phyloP scores from a whole-genome alignment of 1,140 invertebrate genomes.

The Aphaenogaster ashmeadi region DNA sequence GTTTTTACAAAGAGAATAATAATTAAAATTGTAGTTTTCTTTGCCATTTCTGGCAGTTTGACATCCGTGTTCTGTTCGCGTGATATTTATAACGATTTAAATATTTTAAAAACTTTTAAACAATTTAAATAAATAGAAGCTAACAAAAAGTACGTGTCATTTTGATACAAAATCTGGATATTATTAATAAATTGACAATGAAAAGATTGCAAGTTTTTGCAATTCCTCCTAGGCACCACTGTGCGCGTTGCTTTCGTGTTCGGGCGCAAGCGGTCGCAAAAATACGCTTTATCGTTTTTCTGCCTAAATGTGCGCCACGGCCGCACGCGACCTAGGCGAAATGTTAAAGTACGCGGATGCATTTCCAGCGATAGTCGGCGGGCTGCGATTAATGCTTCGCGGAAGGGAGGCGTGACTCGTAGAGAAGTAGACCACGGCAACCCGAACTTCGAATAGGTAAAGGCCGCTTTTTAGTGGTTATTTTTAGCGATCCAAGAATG shows the following conservation, averaged over 20 bases:
- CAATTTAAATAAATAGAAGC: background rate
- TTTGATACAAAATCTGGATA: background rate
- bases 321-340: slow-evolving; percentile 43
- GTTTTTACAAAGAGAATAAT: slow-evolving; percentile 4
- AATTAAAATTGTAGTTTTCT: slow-evolving; percentile 14
- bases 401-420: slow-evolving; percentile 33
- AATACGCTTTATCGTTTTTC: slow-evolving; percentile 64
- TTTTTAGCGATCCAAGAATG: slow-evolving; percentile 22
- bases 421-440: slow-evolving; percentile 46
- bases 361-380: slow-evolving; percentile 59
- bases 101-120: background rate
- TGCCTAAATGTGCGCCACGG: slow-evolving; percentile 44
- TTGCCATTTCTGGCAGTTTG: background rate
- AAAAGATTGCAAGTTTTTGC: background rate
- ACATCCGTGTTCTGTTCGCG: no score
- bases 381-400: slow-evolving; percentile 66
- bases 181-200: slow-evolving; percentile 7
- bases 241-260: background rate
- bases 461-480: slow-evolving; percentile 39
- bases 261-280: slow-evolving; percentile 3
- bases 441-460: slow-evolving; percentile 53
- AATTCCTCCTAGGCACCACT: background rate
- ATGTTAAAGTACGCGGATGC: slow-evolving; percentile 60
- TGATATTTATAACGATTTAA: background rate
- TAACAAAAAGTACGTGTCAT: background rate